These are phyloP conservation scores for Nipponacmea schrenckii DNA, from an alignment of 2,888 invertebrate genomes.

Conservation along the genomic window DNA sequence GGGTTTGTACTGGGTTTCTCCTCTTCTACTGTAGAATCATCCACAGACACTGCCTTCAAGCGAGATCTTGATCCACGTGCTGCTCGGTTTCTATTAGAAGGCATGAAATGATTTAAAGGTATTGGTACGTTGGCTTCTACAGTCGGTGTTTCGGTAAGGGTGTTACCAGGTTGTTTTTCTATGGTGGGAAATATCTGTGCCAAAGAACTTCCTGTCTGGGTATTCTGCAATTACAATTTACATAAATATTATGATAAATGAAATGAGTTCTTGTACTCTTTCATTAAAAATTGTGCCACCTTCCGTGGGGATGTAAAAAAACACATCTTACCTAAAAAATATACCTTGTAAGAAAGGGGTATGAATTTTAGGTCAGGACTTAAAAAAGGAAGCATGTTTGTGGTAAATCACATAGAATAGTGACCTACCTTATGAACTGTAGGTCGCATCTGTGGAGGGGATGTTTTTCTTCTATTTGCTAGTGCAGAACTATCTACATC, in stretches of 20 bases:
- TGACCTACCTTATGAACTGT: background rate
- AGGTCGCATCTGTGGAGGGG: background rate
- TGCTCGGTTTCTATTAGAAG: slow-evolving; percentile 2
- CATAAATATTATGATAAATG: too few relatives aligned
- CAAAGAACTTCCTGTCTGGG: background rate
- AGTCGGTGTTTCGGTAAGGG: background rate
- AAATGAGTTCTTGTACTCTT: too few relatives aligned
- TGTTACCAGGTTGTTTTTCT: background rate
- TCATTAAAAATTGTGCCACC: too few relatives aligned
- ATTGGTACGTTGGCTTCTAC: background rate
- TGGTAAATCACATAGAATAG: too few relatives aligned
- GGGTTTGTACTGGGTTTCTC: background rate
- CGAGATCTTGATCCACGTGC: slow-evolving; percentile 29
- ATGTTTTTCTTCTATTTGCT: background rate
- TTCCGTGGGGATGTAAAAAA: too few relatives aligned
- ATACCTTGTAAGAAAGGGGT: too few relatives aligned
- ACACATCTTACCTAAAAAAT: too few relatives aligned
- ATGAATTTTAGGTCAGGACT: too few relatives aligned
- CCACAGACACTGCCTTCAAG: slow-evolving; percentile 35
- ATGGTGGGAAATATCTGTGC: background rate
- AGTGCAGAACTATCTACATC: slow-evolving; percentile 33
- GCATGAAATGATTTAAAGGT: background rate
- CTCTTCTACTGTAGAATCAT: slow-evolving; percentile 21
- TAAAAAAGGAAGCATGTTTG: too few relatives aligned
- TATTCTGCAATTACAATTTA: background rate